These are phyloP conservation scores for Tamandua tetradactyla DNA, from an alignment of 2,797 vertebrate genomes.

Conservation along the genomic window DNA sequence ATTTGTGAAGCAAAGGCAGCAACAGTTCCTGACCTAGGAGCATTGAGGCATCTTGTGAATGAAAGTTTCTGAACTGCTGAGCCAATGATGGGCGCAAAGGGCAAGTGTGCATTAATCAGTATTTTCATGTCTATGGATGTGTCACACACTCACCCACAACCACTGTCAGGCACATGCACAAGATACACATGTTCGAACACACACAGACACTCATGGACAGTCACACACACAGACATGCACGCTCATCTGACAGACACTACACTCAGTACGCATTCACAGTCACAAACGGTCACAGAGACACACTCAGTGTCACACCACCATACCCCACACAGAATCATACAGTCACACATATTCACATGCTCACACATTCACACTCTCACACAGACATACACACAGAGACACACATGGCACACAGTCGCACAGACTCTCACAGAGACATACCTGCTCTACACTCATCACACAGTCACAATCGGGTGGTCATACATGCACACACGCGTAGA, in stretches of 20 bases:
- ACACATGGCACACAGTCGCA: accelerated
- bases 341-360: too few species aligned
- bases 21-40: not conserved
- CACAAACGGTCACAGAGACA: not conserved
- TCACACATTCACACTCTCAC: too few species aligned
- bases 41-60: not conserved
- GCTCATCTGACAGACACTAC: too few species aligned
- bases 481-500: not conserved
- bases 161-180: not conserved
- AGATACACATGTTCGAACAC: not conserved
- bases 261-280: not conserved
- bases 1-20: conserved; percentile 53
- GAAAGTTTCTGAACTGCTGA: not conserved
- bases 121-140: not conserved
- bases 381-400: too few species aligned
- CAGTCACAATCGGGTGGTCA: not conserved
- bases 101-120: not conserved
- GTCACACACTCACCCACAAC: not conserved
- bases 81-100: not conserved
- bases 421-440: not conserved
- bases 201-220: accelerated
- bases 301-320: too few species aligned
- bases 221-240: accelerated
- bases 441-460: too few species aligned
- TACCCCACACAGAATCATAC: too few species aligned